Percentiles rank a stretch among this genome's conserved stretches.
These are phyloP conservation scores for Sylvilagus floridanus DNA, from an alignment of 2,797 vertebrate genomes.

Conservation along the genomic window DNA sequence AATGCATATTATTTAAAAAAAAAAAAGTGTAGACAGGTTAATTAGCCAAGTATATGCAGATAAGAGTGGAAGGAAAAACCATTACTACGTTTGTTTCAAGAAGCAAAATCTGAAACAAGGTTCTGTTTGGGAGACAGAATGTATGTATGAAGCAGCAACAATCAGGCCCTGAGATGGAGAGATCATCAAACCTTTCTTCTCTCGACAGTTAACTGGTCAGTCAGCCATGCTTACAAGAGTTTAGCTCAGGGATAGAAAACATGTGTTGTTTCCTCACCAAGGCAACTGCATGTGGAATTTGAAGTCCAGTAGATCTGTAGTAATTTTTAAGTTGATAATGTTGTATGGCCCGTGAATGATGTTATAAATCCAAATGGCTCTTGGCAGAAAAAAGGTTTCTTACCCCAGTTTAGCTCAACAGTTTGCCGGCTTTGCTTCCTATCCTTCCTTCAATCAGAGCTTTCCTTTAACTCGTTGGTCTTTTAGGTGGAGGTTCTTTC, in stretches of 20 bases:
- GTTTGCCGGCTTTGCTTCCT: not conserved
- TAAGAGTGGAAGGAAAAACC: not conserved
- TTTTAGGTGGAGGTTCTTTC: not conserved
- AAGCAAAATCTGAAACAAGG: not conserved
- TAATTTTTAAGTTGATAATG: too few relatives aligned
- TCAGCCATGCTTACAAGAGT: not conserved
- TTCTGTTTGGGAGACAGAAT: not conserved
- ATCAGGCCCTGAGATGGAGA: not conserved
- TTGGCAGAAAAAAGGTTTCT: not conserved
- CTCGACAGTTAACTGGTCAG: not conserved
- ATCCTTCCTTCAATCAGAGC: not conserved
- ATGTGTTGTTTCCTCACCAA: too few relatives aligned
- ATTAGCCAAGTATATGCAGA: not conserved
- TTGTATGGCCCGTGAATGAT: too few relatives aligned
- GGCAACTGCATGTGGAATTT: too few relatives aligned
- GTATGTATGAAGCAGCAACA: not conserved
- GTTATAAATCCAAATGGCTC: too few relatives aligned
- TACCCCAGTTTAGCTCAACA: not conserved
- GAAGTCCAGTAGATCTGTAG: too few relatives aligned
- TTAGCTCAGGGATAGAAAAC: not conserved
- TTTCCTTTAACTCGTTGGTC: constrained; percentile 1
- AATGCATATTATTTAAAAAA: constrained; percentile 1
- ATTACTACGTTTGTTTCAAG: constrained; percentile 11
- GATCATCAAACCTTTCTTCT: not conserved
- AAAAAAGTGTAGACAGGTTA: not conserved